A percentile compares a stretch with the other conserved stretches of the same genome.
Evolutionary conservation across 92 coral and sea anemone genomes (phyloP).

Genomic region (Palythoa grandis): DNA sequence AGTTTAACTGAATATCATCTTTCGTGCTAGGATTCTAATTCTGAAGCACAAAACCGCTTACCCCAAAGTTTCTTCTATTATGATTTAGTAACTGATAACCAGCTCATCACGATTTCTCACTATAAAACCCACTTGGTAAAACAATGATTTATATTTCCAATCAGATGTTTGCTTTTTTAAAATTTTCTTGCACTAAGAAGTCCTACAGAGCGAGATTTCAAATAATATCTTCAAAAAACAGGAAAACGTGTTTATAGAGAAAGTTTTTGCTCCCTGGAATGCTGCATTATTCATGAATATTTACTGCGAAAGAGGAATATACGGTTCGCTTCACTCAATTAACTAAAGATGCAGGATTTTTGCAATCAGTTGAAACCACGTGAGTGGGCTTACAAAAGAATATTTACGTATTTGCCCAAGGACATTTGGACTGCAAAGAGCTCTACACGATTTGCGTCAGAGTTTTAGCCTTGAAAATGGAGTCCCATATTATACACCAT

Average conservation of each 20-base stretch:
- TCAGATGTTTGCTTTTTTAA: background rate
- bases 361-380: slow-evolving; percentile 39
- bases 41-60: background rate
- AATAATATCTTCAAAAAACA: background rate
- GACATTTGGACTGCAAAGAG: slow-evolving; percentile 17
- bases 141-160: background rate
- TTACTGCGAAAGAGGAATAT: slow-evolving; percentile 30
- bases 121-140: slow-evolving; percentile 5
- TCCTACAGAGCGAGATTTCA: background rate
- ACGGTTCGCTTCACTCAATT: slow-evolving; percentile 49
- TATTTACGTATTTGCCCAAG: slow-evolving; percentile 36
- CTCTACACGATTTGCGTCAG: slow-evolving; percentile 37
- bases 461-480: slow-evolving; percentile 11
- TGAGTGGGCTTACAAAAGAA: slow-evolving; percentile 36
- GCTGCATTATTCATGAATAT: slow-evolving; percentile 27
- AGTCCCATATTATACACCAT: slow-evolving; percentile 39
- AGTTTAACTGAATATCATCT: background rate
- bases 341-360: slow-evolving; percentile 45
- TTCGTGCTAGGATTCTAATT: background rate
- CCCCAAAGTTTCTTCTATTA: background rate
- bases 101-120: slow-evolving; percentile 8
- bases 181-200: background rate
- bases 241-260: background rate
- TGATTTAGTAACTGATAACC: slow-evolving; percentile 22
- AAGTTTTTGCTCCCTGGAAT: slow-evolving; percentile 4